Evolutionary conservation across 2,113 vertebrate species (phyloP).

Genomic region (Labeo catla): DNA sequence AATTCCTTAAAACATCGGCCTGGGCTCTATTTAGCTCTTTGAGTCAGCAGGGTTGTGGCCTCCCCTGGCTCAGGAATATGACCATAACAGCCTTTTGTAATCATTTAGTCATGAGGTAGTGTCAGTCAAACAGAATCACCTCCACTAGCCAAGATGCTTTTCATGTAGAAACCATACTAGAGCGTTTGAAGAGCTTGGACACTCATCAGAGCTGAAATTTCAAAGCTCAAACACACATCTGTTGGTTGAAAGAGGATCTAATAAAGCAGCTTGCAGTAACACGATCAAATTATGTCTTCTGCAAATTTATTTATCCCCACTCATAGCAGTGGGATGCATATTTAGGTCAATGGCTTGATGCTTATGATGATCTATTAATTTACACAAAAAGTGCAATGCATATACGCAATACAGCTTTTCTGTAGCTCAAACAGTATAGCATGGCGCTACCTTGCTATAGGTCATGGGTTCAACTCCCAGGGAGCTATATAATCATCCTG

Average conservation of each 20-base stretch:
- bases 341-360: neutral
- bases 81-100: conserved; percentile 74
- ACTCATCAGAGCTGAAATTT: conserved; percentile 69
- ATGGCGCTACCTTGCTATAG: neutral
- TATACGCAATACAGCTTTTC: neutral
- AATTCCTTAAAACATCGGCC: conserved; percentile 48
- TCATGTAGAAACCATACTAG: conserved; percentile 69
- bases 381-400: neutral
- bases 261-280: conserved; percentile 36
- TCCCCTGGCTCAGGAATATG: conserved; percentile 67
- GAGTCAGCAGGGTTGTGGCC: conserved; percentile 69
- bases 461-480: neutral
- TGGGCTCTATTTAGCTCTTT: conserved; percentile 69
- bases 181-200: conserved; percentile 61
- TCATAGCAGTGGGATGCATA: conserved; percentile 31
- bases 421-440: neutral
- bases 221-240: conserved; percentile 72
- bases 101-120: conserved; percentile 76
- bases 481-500: neutral
- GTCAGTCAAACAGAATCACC: conserved; percentile 75
- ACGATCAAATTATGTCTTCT: conserved; percentile 18
- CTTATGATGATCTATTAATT: neutral
- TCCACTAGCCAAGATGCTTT: conserved; percentile 70
- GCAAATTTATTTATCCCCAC: conserved; percentile 53
- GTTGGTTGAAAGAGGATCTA: conserved; percentile 53